Evolutionary conservation across 35 echinoderm and acorn worm genomes (phyloP), one percentile per base, ranked within the genome.

Genomic region (Chiridota heheva): DNA sequence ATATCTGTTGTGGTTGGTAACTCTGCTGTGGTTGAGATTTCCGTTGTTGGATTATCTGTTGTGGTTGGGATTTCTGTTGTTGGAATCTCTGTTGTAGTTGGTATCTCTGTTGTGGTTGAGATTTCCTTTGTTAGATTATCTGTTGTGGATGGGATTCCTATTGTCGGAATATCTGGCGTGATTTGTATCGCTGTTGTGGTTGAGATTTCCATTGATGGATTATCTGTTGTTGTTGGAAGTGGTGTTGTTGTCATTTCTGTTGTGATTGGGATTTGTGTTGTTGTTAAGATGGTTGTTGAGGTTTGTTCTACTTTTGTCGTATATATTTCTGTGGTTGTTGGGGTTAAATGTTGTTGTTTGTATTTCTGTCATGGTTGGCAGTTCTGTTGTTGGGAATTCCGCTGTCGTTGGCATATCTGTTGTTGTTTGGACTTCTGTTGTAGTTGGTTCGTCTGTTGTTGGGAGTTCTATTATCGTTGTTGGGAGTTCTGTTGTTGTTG

Each of bases 311-410:
- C n/a, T 29, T 29, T 29, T 65, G 61, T 65, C 5, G 61, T 15
- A 35, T 29, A 20, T 20, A 65, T 65, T 65, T 51, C 47, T 8
- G 61, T 65, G 61, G 61, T 65, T 16, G 61, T 65, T 31, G 61
- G 7, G 33, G 27, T 4, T 36, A n/a, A 29, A 35, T 65, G 61
- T 65, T 29, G 61, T 65, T 13, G 61, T 65, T 65, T 29, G 7
- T 18, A 30, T 3, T 36, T 28, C 26, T 65, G 61, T 31, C 3
- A 36, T 65, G 39, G 61, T 65, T 51, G 47, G 47, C 47, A 51
- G n/a, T 51, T 51, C 47, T 51, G 47, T 51, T 65, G 61, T 65
- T 65, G 61, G 61, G n/a, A n/a, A n/a, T n/a, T n/a, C n/a, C 26
- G 8, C 18, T 30, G 12, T 31, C 2, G 61, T 65, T 3, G 61